Base-by-base conservation (phyloP, 2,888 invertebrate genomes). In the Pseudococcus viburni region DNA sequence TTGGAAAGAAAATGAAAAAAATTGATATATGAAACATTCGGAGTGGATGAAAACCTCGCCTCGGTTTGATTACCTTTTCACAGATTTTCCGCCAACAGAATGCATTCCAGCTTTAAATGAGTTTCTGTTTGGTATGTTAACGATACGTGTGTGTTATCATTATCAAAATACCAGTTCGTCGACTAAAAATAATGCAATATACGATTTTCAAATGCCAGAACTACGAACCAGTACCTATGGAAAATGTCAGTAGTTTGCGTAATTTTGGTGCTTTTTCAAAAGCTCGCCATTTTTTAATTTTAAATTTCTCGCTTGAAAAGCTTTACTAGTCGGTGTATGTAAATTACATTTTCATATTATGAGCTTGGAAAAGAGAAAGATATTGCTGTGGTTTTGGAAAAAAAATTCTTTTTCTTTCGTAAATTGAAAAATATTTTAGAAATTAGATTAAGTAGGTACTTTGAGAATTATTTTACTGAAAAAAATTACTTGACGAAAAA, bases 141-240 rank as follows among this genome's bases (percentile, higher is more conserved):
- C 68, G 68, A 73, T 73, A 26, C n/a, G 26, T 73, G 59, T 73
- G 59, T 73, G 26, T 33, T 33, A 33, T 33, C 26, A 33, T 33
- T 73, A 73, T 26, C 68, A 33, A 73, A 73, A 73, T 73, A 73
- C 68, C 59, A 73, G 33, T 73, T 73, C 68, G 68, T 33, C 33
- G 68, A 73, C 59, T 59, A 59, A 59, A 33, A 73, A 33, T 15
- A 73, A 33, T 33, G 68, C 15, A 73, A 33, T 33, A 73, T 33
- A 33, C 33, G 33, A 73, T 73, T 73, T 33, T 26, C 7, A 73
- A 33, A 73, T 73, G 12, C 26, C 26, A 33, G 26, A 33, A 33
- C 26, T 15, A 73, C 26, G 68, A 73, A 33, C 12, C 11, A 9
- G 59, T 59, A 26, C 68, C 1, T 15, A 33, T 26, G 3, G 68